A percentile compares a stretch with the other conserved stretches of the same genome.
phyloP scores from a whole-genome alignment of 2,888 invertebrate species.

The Pyralis farinalis region DNA sequence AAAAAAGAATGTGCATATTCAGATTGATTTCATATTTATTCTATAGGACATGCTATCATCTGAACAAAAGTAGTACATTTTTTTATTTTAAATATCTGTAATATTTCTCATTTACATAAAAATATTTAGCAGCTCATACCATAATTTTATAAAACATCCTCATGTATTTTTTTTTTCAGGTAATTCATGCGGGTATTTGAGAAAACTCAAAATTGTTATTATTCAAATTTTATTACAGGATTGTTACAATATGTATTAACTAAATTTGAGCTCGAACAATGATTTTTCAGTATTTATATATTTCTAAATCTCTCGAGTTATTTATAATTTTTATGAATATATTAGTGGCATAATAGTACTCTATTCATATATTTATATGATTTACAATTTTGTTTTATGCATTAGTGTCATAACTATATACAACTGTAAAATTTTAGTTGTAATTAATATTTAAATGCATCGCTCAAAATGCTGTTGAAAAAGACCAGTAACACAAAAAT shows the following conservation, averaged over 20 bases:
- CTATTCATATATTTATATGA: constrained; percentile 44
- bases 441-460: constrained; percentile 40
- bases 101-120: too few species aligned
- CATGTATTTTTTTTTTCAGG: constrained; percentile 12
- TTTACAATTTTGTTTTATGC: constrained; percentile 38
- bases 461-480: constrained; percentile 27
- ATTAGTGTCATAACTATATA: constrained; percentile 48
- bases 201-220: constrained; percentile 36
- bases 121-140: too few species aligned
- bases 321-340: constrained; percentile 11
- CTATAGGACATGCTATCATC: too few species aligned
- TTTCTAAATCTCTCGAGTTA: constrained; percentile 6
- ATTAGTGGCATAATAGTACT: constrained; percentile 22
- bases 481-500: constrained; percentile 39
- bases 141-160: too few species aligned
- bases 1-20: too few species aligned
- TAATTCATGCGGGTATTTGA: constrained; percentile 27
- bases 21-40: too few species aligned
- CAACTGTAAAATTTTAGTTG: constrained; percentile 30
- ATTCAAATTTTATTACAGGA: constrained; percentile 45
- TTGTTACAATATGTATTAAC: constrained; percentile 50
- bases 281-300: constrained; percentile 25
- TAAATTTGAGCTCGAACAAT: constrained; percentile 53
- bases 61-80: too few species aligned
- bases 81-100: too few species aligned